Percentiles rank a stretch among this genome's conserved stretches.
Conservation (phyloP, 2,888 invertebrate genomes). For the Leptura quadrifasciata region DNA sequence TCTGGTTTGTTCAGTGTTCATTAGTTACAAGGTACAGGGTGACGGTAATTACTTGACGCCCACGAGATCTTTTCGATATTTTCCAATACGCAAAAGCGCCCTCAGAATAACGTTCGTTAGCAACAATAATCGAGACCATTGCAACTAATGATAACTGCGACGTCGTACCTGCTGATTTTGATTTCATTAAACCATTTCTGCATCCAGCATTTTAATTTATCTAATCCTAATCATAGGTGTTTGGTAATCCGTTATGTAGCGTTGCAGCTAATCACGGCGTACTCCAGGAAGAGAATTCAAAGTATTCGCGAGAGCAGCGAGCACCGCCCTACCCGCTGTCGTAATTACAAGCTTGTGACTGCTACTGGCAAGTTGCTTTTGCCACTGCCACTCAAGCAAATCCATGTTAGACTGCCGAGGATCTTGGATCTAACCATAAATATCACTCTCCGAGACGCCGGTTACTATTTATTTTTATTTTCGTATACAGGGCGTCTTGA, state of each 20-base stretch:
- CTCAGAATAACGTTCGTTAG: not conserved
- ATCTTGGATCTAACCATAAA: not conserved
- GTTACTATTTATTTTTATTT: not conserved
- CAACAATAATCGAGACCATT: not conserved
- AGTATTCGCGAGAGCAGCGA: constrained; percentile 15
- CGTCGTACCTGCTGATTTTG: constrained; percentile 17
- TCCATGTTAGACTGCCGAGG: constrained; percentile 14
- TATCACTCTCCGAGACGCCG: not conserved
- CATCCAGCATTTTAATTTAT: constrained; percentile 21
- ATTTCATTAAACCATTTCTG: constrained; percentile 26
- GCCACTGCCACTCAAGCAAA: constrained; percentile 26
- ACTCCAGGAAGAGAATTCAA: constrained; percentile 57
- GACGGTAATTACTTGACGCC: not conserved
- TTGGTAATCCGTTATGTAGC: constrained; percentile 53
- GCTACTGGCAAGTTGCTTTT: constrained; percentile 38
- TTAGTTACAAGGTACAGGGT: constrained; percentile 33
- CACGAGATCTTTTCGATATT: not conserved
- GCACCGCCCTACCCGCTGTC: constrained; percentile 33
- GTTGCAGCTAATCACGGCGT: constrained; percentile 57
- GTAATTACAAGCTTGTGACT: constrained; percentile 39
- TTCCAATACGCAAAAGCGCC: not conserved
- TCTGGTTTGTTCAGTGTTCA: constrained; percentile 36
- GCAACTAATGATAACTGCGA: constrained; percentile 28
- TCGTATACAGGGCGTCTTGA: no score
- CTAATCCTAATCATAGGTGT: constrained; percentile 57